phyloP scores from a whole-genome alignment of 1,140 invertebrate species.

The Ridgeia piscesae region DNA sequence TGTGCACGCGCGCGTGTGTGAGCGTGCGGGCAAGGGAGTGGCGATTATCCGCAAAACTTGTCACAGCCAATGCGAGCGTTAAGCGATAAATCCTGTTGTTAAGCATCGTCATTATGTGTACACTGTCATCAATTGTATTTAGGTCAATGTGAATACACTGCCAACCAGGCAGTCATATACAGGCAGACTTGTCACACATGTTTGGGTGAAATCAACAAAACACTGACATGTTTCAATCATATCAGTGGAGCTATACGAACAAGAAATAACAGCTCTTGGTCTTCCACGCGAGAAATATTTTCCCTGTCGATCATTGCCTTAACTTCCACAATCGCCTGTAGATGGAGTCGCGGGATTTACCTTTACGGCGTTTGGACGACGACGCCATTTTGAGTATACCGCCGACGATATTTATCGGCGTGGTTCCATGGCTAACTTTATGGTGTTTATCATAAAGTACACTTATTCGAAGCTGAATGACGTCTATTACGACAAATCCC shows the following conservation, averaged over 20 bases:
- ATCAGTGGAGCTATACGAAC: neutral
- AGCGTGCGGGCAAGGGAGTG: too few relatives aligned
- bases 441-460: neutral
- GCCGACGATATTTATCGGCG: neutral
- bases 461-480: neutral
- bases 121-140: too few relatives aligned
- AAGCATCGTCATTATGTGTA: too few relatives aligned
- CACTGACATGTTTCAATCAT: neutral
- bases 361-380: neutral
- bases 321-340: neutral
- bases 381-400: neutral
- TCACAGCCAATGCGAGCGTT: too few relatives aligned
- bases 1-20: too few relatives aligned
- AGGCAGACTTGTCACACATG: too few relatives aligned
- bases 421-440: neutral
- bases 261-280: neutral
- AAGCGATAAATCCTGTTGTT: too few relatives aligned
- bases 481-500: neutral
- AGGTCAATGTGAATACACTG: too few relatives aligned
- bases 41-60: too few relatives aligned
- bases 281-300: neutral
- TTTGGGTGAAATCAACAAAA: neutral
- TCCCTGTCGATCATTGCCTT: neutral
- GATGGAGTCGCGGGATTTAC: neutral
- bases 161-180: too few relatives aligned